Evolutionary conservation across 2,888 invertebrate species (phyloP).

Genomic region (Heteropelma amictum): DNA sequence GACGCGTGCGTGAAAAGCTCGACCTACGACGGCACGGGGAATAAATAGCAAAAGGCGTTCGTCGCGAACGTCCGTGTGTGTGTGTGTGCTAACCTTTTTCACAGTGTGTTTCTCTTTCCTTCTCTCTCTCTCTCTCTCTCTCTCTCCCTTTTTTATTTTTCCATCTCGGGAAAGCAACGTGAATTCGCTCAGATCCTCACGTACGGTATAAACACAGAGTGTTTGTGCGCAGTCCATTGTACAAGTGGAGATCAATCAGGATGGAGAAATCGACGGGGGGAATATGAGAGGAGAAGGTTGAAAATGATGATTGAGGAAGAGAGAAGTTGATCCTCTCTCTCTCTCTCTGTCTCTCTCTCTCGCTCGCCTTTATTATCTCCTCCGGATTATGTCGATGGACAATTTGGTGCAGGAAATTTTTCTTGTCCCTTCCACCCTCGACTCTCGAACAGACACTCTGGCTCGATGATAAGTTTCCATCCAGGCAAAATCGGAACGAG

Average conservation of each 20-base stretch:
- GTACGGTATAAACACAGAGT: too few relatives aligned
- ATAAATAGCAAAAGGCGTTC: slow-evolving; percentile 58
- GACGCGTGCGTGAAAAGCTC: slow-evolving; percentile 59
- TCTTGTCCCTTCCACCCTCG: too few relatives aligned
- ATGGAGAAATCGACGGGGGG: slow-evolving; percentile 5
- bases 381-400: background rate
- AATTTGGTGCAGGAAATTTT: too few relatives aligned
- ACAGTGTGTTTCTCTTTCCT: slow-evolving; percentile 27
- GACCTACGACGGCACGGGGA: slow-evolving; percentile 42
- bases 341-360: background rate
- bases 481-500: too few relatives aligned
- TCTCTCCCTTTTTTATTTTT: slow-evolving; percentile 1
- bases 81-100: slow-evolving; percentile 43
- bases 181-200: slow-evolving; percentile 36
- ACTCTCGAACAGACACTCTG: too few relatives aligned
- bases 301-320: slow-evolving; percentile 25
- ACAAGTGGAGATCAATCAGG: slow-evolving; percentile 11
- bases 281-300: slow-evolving; percentile 15
- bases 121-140: slow-evolving; percentile 28
- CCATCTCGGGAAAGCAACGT: slow-evolving; percentile 13
- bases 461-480: too few relatives aligned
- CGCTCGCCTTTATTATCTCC: background rate
- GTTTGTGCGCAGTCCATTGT: slow-evolving; percentile 28
- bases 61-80: slow-evolving; percentile 44
- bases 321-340: background rate